A percentile compares a stretch with the other conserved stretches of the same genome.
Conservation (phyloP, 2,888 invertebrate species). For the Corbicula japonica region DNA sequence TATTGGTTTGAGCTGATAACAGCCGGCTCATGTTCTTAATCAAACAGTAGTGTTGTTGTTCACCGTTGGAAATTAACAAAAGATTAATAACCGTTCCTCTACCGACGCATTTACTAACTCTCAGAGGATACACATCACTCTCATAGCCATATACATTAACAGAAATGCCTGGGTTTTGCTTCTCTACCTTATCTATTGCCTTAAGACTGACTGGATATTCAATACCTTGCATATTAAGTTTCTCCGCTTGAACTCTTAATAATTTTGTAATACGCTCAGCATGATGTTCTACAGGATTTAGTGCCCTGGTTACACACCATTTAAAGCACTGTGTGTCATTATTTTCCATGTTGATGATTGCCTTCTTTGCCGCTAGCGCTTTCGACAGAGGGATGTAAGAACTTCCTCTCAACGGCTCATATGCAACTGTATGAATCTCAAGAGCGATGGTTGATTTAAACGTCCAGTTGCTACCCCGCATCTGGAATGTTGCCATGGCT, state of each 20-base stretch:
- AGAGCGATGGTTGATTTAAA: conserved; percentile 23
- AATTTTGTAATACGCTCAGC: conserved; percentile 28
- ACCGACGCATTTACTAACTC: too few relatives aligned
- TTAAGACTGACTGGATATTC: not conserved
- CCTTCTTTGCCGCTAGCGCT: conserved; percentile 49
- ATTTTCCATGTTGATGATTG: conserved; percentile 65
- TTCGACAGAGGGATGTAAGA: conserved; percentile 52
- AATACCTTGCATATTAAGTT: conserved; percentile 12
- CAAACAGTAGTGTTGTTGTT: too few relatives aligned
- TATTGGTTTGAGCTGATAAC: too few relatives aligned
- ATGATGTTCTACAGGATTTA: conserved; percentile 42
- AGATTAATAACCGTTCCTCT: too few relatives aligned
- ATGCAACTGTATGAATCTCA: too few relatives aligned
- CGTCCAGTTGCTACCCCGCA: conserved; percentile 47
- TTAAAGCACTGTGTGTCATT: conserved; percentile 63
- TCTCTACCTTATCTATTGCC: conserved; percentile 35
- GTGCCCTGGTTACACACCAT: conserved; percentile 55
- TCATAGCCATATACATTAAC: conserved; percentile 56
- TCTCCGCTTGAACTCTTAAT: not conserved
- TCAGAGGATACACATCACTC: conserved; percentile 26
- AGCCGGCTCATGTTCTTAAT: too few relatives aligned
- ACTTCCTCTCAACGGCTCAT: too few relatives aligned
- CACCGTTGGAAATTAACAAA: too few relatives aligned
- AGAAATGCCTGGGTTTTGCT: conserved; percentile 28
- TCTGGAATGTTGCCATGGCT: conserved; percentile 26